Evolutionary conservation across 2,888 invertebrate genomes (phyloP), one percentile per base, ranked within the genome.

Genomic region (Andrena bicolor): DNA sequence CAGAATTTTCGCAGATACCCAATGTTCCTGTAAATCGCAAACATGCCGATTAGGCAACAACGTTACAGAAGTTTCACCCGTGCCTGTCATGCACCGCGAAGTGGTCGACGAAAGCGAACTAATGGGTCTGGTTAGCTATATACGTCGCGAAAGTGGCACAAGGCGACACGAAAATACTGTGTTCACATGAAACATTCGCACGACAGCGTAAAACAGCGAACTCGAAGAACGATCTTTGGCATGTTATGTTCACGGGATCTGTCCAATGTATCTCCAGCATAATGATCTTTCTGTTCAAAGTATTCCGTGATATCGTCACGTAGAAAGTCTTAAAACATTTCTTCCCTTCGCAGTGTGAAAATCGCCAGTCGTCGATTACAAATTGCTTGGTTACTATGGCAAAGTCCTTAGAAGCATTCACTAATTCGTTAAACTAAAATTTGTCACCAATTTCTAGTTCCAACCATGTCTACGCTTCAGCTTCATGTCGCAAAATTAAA

Each of bases 131-230:
- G 30, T 68, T 56, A 61, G 69, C 51, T 53, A n/a, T 69, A 28
- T 56, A 51, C 32, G 41, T 63, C 30, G 76, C 61, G 71, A 83
- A 88, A 85, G 82, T 88, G 68, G 83, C 75, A 88, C 88, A 85
- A 86, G 85, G 86, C 63, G 61, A 82, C 74, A 74, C 13, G 28
- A 66, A 73, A 41, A 81, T 85, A 80, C 65, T 86, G 79, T 61
- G 56, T 51, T 72, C 53, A 66, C 28, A n/a, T 48, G 41, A 76
- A 68, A 51, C 65, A 70, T 51, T 10, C 30, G 65, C 48, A 60
- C 60, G 58, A 30, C 20, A 26, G 41, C 26, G 65, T 35, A 58
- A 73, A 76, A 66, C 80, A 35, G 41, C 32, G 23, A 56, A 69
- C 26, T 68, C 49, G 66, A 73, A 51, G 58, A 77, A 61, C 69